Evolutionary conservation across 1,140 invertebrate species (phyloP), one percentile per base, ranked within the genome.

Genomic region (Helicorthomorpha holstii): DNA sequence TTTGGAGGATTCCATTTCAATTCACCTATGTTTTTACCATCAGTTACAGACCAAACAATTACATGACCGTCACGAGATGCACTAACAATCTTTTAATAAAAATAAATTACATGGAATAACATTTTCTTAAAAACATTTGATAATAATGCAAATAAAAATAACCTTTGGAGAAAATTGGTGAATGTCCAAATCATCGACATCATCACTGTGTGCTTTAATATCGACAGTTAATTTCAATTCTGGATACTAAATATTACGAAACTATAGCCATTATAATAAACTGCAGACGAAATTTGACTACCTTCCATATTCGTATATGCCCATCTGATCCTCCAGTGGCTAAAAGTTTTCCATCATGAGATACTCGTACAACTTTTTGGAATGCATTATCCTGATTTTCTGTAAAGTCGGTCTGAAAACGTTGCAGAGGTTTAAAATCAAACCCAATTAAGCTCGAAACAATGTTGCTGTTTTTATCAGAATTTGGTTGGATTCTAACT

Each of bases 131-230:
- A 42, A 51, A 51, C 50, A 46, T 57, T 26, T 50, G 49, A 50
- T 51, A 56, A 46, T 25, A 21, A 46, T 24, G 23, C 25, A 44
- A 48, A 52, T 3, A 54, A 12, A 42, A 38, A 45, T 1, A 16
- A 43, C 7, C 19, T 42, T 23, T 25, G 2, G 4, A 16, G 4
- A 42, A 45, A 23, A 27, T 2, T 19, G 2, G 23, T 54, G n/a
- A 63, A 95, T 83, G 68, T 93, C 88, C 38, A 96, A 63, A 66
- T 95, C 90, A 66, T 94, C 90, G 52, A 95, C 80, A 72, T 90
- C 86, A 66, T 81, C 82, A 27, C 67, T 74, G 60, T 90, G 85
- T 26, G 75, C 79, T 56, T 78, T 66, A 22, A 94, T 68, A 55
- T 83, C 78, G 58, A 75, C 71, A 21, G 77, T 57, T 60, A 80